Evolutionary conservation across 2,113 vertebrate species (phyloP).

Genomic region (Lophius piscatorius): DNA sequence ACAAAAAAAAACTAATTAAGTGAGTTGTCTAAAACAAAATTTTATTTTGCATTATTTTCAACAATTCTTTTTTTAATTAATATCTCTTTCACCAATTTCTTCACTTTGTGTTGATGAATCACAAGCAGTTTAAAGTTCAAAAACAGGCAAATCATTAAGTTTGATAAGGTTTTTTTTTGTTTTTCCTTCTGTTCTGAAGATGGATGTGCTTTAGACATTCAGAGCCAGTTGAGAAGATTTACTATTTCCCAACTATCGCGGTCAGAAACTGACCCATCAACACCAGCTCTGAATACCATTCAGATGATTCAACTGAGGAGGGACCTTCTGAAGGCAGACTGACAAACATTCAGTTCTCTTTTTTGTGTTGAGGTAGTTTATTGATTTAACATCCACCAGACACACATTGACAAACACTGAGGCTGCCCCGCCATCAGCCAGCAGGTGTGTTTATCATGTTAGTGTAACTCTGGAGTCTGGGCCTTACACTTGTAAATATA

Average conservation of each 20-base stretch:
- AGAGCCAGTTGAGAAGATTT: too few relatives aligned
- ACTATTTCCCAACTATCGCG: background rate
- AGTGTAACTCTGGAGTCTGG: conserved; percentile 49
- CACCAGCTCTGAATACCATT: conserved; percentile 53
- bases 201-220: background rate
- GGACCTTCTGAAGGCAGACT: conserved; percentile 45
- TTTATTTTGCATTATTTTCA: too few relatives aligned
- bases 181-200: too few relatives aligned
- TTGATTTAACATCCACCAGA: conserved; percentile 70
- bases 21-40: too few relatives aligned
- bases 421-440: conserved; percentile 44
- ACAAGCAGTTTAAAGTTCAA: too few relatives aligned
- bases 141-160: too few relatives aligned
- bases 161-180: too few relatives aligned
- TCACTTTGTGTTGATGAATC: too few relatives aligned
- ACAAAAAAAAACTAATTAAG: too few relatives aligned
- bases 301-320: conserved; percentile 45
- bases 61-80: too few relatives aligned
- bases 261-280: conserved; percentile 23
- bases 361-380: conserved; percentile 61
- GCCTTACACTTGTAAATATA: conserved; percentile 73
- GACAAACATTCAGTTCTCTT: conserved; percentile 41
- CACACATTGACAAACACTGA: conserved; percentile 61
- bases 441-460: conserved; percentile 82
- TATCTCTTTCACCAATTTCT: too few relatives aligned